Evolutionary conservation across 2,888 invertebrate species (phyloP).

Genomic region (Malthinus seriepunctatus): DNA sequence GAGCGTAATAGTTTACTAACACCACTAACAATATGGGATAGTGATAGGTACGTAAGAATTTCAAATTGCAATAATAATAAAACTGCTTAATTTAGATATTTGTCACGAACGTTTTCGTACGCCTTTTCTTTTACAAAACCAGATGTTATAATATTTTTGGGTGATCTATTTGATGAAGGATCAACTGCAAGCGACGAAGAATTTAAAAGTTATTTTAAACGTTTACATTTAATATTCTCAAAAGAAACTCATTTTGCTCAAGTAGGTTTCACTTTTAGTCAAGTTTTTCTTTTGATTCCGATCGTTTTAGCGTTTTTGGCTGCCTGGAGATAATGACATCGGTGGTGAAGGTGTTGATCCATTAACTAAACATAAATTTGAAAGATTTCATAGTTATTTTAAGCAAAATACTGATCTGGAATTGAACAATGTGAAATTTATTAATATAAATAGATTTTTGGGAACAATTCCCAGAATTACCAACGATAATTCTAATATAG

Average conservation of each 20-base stretch:
- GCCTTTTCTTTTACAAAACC: slow-evolving; percentile 76
- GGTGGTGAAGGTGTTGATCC: slow-evolving; percentile 85
- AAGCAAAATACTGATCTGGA: slow-evolving; percentile 67
- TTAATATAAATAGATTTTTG: slow-evolving; percentile 74
- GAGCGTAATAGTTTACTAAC: slow-evolving; percentile 70
- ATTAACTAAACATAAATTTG: slow-evolving; percentile 68
- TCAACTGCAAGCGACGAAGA: slow-evolving; percentile 71
- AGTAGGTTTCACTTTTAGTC: slow-evolving; percentile 39
- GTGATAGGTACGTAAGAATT: slow-evolving; percentile 69
- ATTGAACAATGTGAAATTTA: slow-evolving; percentile 67
- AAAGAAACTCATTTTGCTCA: slow-evolving; percentile 43
- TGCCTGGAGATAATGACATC: slow-evolving; percentile 97
- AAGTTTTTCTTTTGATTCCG: background rate
- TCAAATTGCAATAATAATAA: background rate
- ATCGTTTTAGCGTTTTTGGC: slow-evolving; percentile 72
- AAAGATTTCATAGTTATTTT: slow-evolving; percentile 76
- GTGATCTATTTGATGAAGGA: slow-evolving; percentile 95
- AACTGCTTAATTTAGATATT: slow-evolving; percentile 65
- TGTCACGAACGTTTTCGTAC: slow-evolving; percentile 75
- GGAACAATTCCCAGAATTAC: slow-evolving; percentile 63
- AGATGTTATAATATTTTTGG: slow-evolving; percentile 85
- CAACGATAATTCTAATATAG: slow-evolving; percentile 52
- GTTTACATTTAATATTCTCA: slow-evolving; percentile 71
- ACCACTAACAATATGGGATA: slow-evolving; percentile 79
- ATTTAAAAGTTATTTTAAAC: slow-evolving; percentile 72